Base-by-base conservation (phyloP, 2,888 invertebrate species). In the Lasioglossum marginatum region DNA sequence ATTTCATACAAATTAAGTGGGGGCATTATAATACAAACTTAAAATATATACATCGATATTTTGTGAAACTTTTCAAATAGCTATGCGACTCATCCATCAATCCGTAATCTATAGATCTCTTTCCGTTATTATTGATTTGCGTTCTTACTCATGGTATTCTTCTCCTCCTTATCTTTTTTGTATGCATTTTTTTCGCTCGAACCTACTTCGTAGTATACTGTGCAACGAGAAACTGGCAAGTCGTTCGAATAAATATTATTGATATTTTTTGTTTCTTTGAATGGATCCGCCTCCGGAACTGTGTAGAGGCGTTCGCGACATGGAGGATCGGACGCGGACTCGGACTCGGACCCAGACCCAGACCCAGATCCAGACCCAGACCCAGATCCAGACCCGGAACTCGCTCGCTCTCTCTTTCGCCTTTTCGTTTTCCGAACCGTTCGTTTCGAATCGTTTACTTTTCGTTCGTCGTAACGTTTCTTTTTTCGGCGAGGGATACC, bases 1-100 rank as follows among this genome's bases (percentile, higher is more conserved):
- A 94, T 94, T 94, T 94, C 94, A 94, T 94, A 94, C 93, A 94
- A 94, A 94, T 94, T 94, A 94, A 94, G 93, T 94, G 92, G 91
- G 90, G 92, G 93, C 93, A 93, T 94, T 94, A 94, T 94, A 93
- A 94, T 94, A 94, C 94, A 94, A 94, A 94, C 94, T 94, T 94
- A 94, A 94, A 93, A 93, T 94, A 94, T 94, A 94, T 94, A 94
- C 94, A 94, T 94, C 94, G 92, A 94, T 94, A 94, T 94, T 92
- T 93, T 92, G 91, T 93, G 91, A 94, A 93, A 93, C 92, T 91
- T 93, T 87, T 93, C 93, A 90, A 91, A 92, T 87, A 89, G 91
- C 92, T 93, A 93, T 92, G 92, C 92, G 93, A 93, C 91, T 94
- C 93, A 92, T 94, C 87, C 92, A 86, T 92, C 92, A 92, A 92